Evolutionary conservation across 2,888 invertebrate genomes (phyloP), one percentile per base, ranked within the genome.

Genomic region (Cataglyphis cursor): DNA sequence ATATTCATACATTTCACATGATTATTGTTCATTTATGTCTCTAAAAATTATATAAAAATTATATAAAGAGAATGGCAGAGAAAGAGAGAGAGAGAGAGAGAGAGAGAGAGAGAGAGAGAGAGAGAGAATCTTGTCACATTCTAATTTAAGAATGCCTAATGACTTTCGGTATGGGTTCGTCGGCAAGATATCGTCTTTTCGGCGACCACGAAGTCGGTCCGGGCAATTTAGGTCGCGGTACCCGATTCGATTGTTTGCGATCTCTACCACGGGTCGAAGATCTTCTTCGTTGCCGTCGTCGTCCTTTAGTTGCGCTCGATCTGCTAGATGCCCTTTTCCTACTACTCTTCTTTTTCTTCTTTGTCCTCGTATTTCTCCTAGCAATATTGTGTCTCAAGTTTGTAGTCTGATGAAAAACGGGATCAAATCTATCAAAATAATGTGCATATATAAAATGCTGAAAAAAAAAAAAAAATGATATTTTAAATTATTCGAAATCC

Each of bases 81-180:
- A n/a, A 1, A 18, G n/a, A 6, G 6, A 18, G 18, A 8, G 2
- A 18, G 24, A 28, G 24, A 28, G 1, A 24, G 24, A 24, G 15
- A n/a, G 1, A 18, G n/a, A 6, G 6, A 18, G 24, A 28, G 24
- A 28, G 1, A 24, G 24, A 24, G 15, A n/a, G 1, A 18, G n/a
- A 6, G 6, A 18, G 48, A 8, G 2, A 18, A 51, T 51, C 8
- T n/a, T 51, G 8, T 57, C 57, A 0, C 15, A 10, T 31, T 57
- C n/a, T 15, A n/a, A 68, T 51, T 81, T 83, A 85, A 9, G 82
- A 48, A 83, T 86, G 89, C 51, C 92, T 93, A 44, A 89, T 88
- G 51, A 93, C 85, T 80, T 89, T 93, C 1, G 93, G 85, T 68
- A 92, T 76, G 1, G 93, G 91, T 66, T 93, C 93, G 57, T 93